phyloP scores from a whole-genome alignment of 2,113 vertebrate species.

The Corapipo altera region DNA sequence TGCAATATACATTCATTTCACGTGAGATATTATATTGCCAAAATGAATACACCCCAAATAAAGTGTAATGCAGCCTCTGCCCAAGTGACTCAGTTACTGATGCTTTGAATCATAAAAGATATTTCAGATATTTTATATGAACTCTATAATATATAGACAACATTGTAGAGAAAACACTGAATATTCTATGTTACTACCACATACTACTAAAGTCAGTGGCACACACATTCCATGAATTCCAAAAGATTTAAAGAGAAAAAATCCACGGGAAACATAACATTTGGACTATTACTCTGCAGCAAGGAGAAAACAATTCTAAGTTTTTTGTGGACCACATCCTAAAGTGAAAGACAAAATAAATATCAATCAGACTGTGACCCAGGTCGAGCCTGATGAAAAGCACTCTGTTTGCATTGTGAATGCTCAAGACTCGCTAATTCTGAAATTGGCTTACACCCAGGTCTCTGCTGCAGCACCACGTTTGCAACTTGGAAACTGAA shows the following conservation, averaged over 20 bases:
- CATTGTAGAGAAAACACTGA: neutral
- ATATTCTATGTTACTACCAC: neutral
- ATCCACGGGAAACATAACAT: neutral
- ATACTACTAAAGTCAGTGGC: neutral
- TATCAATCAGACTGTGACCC: neutral
- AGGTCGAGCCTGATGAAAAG: neutral
- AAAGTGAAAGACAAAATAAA: neutral
- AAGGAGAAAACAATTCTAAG: neutral
- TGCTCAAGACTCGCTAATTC: neutral
- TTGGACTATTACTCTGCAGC: neutral
- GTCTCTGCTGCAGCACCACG: neutral
- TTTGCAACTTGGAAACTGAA: conserved; percentile 14
- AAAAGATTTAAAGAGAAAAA: neutral
- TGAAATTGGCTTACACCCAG: neutral
- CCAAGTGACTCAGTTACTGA: neutral
- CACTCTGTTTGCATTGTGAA: neutral
- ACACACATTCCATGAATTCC: neutral
- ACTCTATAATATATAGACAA: neutral
- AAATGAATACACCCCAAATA: conserved; percentile 2
- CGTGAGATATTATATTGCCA: conserved; percentile 11
- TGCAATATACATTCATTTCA: conserved; percentile 30
- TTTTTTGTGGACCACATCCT: neutral
- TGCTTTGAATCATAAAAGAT: neutral
- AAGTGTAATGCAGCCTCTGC: neutral
- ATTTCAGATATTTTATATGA: neutral